Percentiles rank a stretch among this genome's conserved stretches.
These are phyloP conservation scores for Chorisops tibialis DNA, from an alignment of 2,888 invertebrate genomes.

Conservation along the genomic window DNA sequence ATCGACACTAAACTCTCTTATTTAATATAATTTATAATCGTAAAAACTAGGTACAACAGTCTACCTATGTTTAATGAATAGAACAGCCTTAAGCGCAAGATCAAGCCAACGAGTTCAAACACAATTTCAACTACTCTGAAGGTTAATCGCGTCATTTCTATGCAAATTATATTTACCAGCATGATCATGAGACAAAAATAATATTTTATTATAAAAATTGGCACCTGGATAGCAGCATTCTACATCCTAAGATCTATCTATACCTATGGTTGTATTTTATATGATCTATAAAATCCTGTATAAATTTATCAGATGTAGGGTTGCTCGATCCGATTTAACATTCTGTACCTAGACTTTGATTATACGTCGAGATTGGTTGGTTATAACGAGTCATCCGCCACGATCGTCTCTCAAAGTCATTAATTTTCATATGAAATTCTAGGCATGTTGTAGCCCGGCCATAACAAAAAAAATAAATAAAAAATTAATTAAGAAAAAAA, in stretches of 20 bases:
- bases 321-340: background rate
- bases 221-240: background rate
- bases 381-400: background rate
- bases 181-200: slow-evolving; percentile 1
- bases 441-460: background rate
- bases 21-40: too few species aligned
- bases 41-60: too few species aligned
- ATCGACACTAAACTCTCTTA: too few species aligned
- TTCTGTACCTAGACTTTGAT: background rate
- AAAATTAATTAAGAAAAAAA: background rate
- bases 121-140: background rate
- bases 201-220: slow-evolving; percentile 13
- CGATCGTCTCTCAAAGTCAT: background rate
- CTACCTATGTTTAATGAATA: too few species aligned
- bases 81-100: slow-evolving; percentile 3
- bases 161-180: background rate
- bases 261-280: background rate
- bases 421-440: background rate
- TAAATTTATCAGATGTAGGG: background rate
- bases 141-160: slow-evolving; percentile 10
- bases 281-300: background rate
- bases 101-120: slow-evolving; percentile 12
- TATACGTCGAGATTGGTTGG: background rate
- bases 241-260: background rate
- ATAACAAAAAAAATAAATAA: background rate